Percentiles rank a stretch among this genome's conserved stretches.
Evolutionary conservation across 2,888 invertebrate genomes (phyloP).

Genomic region (Drosophila paranaensis): DNA sequence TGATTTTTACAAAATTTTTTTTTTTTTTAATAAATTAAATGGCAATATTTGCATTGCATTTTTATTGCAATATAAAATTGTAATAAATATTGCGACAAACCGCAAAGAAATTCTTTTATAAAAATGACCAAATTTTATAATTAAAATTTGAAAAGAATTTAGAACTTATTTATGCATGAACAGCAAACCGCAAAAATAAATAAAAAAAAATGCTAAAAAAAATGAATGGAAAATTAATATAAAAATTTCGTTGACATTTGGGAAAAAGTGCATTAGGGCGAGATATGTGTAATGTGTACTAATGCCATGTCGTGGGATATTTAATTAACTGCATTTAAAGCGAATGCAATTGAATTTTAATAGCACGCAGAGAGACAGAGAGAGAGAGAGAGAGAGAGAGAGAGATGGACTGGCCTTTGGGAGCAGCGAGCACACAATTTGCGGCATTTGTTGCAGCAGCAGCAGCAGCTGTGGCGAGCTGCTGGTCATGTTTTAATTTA

Average conservation of each 20-base stretch:
- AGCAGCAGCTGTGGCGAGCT: neutral
- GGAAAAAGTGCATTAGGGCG: neutral
- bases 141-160: conserved; percentile 27
- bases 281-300: conserved; percentile 3
- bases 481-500: conserved; percentile 48
- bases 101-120: conserved; percentile 42
- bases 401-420: conserved; percentile 8
- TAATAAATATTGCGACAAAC: conserved; percentile 19
- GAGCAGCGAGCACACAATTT: conserved; percentile 28
- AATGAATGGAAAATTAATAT: conserved; percentile 4
- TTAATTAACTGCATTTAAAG: conserved; percentile 63
- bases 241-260: conserved; percentile 2
- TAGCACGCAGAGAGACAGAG: conserved; percentile 10
- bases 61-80: neutral
- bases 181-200: conserved; percentile 31
- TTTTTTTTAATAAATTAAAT: neutral
- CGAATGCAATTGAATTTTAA: conserved; percentile 56
- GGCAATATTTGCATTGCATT: neutral
- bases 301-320: conserved; percentile 37
- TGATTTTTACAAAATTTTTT: too few species aligned
- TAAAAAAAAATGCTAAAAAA: conserved; percentile 22
- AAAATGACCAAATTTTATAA: conserved; percentile 17
- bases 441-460: conserved; percentile 27
- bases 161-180: conserved; percentile 10
- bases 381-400: neutral